phyloP scores from a whole-genome alignment of 2,113 vertebrate genomes.

The Brachionichthys hirsutus region DNA sequence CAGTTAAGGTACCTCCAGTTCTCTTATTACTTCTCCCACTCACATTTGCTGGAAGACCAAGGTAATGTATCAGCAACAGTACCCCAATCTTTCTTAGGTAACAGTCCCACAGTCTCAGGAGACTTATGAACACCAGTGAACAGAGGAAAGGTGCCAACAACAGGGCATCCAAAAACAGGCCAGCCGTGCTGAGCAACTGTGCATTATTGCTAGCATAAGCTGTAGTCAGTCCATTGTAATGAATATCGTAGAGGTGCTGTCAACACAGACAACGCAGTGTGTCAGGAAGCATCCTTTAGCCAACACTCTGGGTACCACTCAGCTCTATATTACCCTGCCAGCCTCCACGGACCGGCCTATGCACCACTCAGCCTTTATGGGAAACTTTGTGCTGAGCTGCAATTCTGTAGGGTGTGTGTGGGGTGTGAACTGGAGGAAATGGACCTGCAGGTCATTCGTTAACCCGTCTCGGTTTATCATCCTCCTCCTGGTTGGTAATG shows the following conservation, averaged over 20 bases:
- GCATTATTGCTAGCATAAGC: constrained; percentile 1
- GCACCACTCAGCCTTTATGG: constrained; percentile 41
- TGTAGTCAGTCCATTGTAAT: constrained; percentile 34
- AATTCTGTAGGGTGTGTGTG: constrained; percentile 39
- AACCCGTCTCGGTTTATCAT: constrained; percentile 64
- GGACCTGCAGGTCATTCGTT: constrained; percentile 7
- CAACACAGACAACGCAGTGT: constrained; percentile 40
- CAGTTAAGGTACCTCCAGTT: constrained; percentile 14
- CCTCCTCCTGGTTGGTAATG: constrained; percentile 56
- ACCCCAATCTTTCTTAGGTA: constrained; percentile 12
- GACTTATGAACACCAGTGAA: constrained; percentile 13
- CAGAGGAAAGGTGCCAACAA: neutral
- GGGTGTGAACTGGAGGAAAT: constrained; percentile 37
- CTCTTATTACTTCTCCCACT: constrained; percentile 13
- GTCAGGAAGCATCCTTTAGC: constrained; percentile 46
- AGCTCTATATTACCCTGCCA: constrained; percentile 40
- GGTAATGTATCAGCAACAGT: constrained; percentile 23
- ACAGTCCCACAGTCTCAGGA: constrained; percentile 1
- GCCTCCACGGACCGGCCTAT: constrained; percentile 34
- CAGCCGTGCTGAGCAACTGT: constrained; percentile 7
- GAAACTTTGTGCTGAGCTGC: constrained; percentile 60
- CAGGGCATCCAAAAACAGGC: constrained; percentile 6
- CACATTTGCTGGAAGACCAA: constrained; percentile 3
- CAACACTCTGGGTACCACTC: constrained; percentile 39
- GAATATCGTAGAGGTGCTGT: constrained; percentile 41